Evolutionary conservation across 2,888 invertebrate species (phyloP), one percentile per base, ranked within the genome.

Genomic region (Rhagophthalmus giganteus): DNA sequence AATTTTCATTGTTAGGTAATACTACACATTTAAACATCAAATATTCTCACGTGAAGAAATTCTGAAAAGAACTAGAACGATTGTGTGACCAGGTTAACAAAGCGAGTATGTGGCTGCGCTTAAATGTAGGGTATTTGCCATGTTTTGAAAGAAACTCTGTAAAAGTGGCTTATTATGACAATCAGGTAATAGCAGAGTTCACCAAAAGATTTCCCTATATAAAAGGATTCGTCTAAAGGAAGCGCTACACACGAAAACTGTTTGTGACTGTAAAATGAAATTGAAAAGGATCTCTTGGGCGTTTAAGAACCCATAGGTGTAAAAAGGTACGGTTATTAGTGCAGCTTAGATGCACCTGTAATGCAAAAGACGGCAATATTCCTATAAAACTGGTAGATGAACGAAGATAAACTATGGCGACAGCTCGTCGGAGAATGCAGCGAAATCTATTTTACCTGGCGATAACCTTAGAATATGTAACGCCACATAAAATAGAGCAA

Each of bases 391-490:
- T 44, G 46, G 55, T 46, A 58, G 63, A 47, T 47, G 54, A 62
- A 70, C 41, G 58, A 58, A 65, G 69, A 68, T 42, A 59, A 60
- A 58, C 47, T 61, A 63, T 71, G 74, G 73, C 72, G 74, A 73
- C 74, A 69, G 63, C 58, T 58, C 64, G 74, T 69, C 74, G 74
- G 69, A 64, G 74, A 74, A 74, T 74, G 74, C 73, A 67, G 69
- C 69, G 70, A 51, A 72, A 72, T 70, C 67, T 66, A 68, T 71
- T 44, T 71, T 73, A 73, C 73, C 73, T 74, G 72, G 68, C 67
- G 61, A 54, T 62, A 52, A 48, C 47, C 56, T 64, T 53, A 52
- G 52, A 52, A 40, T 41, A 39, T 44, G 34, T 35, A 27, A 41
- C 34, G 31, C 25, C 26, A 9, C 38, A 38, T 37, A 28, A 44